Base-by-base conservation (phyloP, 2,888 invertebrate species). In the Drosophila anceps region DNA sequence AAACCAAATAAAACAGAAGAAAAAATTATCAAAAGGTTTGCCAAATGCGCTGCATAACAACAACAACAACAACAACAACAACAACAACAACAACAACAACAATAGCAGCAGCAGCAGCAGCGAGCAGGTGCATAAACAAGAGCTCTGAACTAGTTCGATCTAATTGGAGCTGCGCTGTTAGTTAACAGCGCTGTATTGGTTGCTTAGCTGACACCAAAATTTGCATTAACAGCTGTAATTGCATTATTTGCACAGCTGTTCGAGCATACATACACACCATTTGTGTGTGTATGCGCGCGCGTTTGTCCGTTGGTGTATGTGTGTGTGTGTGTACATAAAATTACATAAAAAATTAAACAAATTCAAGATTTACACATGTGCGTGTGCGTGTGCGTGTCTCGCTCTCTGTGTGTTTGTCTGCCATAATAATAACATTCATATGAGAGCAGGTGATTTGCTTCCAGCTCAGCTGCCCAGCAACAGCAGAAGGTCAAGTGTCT, bases 141-240 rank as follows among this genome's bases (percentile, higher is more conserved):
- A 44, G 33, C 18, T 15, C n/a, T 55, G 79, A 75, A 75, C 78
- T 59, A 78, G 77, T 78, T 74, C 74, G 31, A 24, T 51, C 43
- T 24, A 61, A 62, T 74, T 74, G 78, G 70, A 51, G 35, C 39
- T 27, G 24, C 15, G 29, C 62, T 84, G 81, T 76, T 83, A 69
- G 46, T 63, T 69, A 66, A 64, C 79, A 82, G 68, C 1, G 24
- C 46, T 13, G 63, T 82, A 70, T 71, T 63, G 50, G 27, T 51
- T n/a, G 24, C 24, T 59, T 59, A 35, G 29, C 50, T 59, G 41
- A 37, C 12, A 39, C 37, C 39, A 59, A 73, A 73, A 57, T 73
- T 66, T 78, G 77, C 74, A 74, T 64, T 74, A 66, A 78, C 79
- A 78, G 77, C 79, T 77, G 77, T 78, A 77, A 77, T 67, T 74